phyloP scores from a whole-genome alignment of 1,140 invertebrate genomes.

The Drosophila fuyamai region DNA sequence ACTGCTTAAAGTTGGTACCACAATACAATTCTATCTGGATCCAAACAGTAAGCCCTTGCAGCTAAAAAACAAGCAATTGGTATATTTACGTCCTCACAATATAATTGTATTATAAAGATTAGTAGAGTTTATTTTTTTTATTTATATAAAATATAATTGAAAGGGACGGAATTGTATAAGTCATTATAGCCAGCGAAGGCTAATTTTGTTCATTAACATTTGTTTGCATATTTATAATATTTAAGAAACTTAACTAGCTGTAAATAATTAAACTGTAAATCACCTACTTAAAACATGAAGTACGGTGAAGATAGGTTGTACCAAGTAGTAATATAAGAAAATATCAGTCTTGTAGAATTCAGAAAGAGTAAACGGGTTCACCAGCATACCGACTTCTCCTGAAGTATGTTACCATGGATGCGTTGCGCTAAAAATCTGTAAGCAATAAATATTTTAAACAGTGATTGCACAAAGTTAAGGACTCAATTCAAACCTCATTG shows the following conservation, averaged over 20 bases:
- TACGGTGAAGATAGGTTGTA: background rate
- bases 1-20: conserved; percentile 6
- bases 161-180: background rate
- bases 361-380: background rate
- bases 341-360: conserved; percentile 38
- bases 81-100: conserved; percentile 17
- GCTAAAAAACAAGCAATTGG: conserved; percentile 9
- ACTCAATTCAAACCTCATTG: conserved; percentile 59
- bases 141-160: background rate
- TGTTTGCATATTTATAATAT: too few relatives aligned
- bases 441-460: background rate
- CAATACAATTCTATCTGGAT: conserved; percentile 4
- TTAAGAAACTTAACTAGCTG: too few relatives aligned
- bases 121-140: background rate
- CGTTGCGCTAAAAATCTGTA: conserved; percentile 47
- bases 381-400: conserved; percentile 56
- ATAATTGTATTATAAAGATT: background rate
- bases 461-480: accelerated
- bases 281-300: background rate
- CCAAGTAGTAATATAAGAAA: conserved; percentile 1
- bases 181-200: background rate
- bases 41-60: conserved; percentile 1
- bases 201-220: too few relatives aligned
- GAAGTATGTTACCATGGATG: conserved; percentile 37
- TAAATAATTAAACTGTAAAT: too few relatives aligned